These are phyloP conservation scores for Mesitornis unicolor DNA, from an alignment of 2,113 vertebrate genomes.

Conservation along the genomic window DNA sequence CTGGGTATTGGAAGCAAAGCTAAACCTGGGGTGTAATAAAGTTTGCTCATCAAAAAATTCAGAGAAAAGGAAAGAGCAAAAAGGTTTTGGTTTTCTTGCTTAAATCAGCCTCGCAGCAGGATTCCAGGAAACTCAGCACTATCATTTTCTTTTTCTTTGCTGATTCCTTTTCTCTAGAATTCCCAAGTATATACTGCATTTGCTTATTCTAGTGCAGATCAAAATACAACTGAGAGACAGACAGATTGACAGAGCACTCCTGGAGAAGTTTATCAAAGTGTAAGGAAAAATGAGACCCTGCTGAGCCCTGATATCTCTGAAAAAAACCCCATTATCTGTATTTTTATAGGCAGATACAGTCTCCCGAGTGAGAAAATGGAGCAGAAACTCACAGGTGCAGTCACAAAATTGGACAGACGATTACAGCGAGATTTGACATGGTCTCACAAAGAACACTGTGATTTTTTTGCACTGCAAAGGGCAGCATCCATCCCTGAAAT, in stretches of 20 bases:
- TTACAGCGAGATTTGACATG: not conserved
- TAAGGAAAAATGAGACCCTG: not conserved
- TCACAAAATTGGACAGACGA: not conserved
- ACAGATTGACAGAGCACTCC: not conserved
- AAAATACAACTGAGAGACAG: not conserved
- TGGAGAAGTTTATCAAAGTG: not conserved
- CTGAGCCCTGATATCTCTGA: not conserved
- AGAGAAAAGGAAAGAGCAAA: not conserved
- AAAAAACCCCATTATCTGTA: not conserved
- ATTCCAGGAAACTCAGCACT: not conserved
- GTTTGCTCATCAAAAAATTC: not conserved
- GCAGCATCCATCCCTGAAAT: not conserved
- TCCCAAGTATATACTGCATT: not conserved
- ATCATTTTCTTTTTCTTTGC: not conserved
- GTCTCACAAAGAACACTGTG: not conserved
- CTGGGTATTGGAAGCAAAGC: not conserved
- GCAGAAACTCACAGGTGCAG: not conserved
- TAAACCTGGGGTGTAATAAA: not conserved
- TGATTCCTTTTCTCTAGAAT: not conserved
- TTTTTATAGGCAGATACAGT: not conserved
- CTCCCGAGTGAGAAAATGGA: not conserved
- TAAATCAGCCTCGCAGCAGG: conserved; percentile 19
- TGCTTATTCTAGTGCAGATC: not conserved
- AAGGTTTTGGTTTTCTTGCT: not conserved
- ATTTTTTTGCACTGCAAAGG: not conserved